A percentile compares a stretch with the other conserved stretches of the same genome.
These are phyloP conservation scores for Myotis vivesi DNA, from an alignment of 2,797 vertebrate species.

Conservation along the genomic window DNA sequence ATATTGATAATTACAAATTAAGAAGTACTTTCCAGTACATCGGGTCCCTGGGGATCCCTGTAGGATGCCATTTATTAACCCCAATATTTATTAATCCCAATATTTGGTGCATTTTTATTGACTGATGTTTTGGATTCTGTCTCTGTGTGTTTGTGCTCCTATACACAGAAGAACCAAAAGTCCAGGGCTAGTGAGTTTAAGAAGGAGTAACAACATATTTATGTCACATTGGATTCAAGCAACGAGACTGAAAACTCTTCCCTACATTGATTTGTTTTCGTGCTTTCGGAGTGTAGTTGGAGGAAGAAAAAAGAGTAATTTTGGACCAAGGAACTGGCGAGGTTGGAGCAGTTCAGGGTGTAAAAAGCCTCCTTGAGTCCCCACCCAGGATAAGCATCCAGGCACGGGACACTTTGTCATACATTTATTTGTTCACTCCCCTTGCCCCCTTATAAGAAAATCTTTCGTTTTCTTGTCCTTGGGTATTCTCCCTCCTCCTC, in stretches of 20 bases:
- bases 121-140: not conserved
- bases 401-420: not conserved
- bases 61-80: not conserved
- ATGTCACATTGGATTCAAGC: not conserved
- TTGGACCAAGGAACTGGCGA: not conserved
- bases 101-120: not conserved
- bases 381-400: not conserved
- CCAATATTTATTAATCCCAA: not conserved
- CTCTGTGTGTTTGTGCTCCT: not conserved
- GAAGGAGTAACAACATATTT: not conserved
- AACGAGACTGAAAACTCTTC: not conserved
- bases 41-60: not conserved
- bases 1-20: not conserved
- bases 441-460: not conserved
- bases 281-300: not conserved
- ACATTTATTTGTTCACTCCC: fast-evolving
- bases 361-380: not conserved
- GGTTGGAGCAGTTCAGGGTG: not conserved
- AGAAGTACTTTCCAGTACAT: not conserved
- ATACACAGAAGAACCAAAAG: not conserved
- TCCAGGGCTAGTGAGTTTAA: not conserved
- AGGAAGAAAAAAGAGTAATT: not conserved
- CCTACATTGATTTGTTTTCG: not conserved
- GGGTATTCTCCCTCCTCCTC: not conserved
- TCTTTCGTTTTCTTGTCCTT: not conserved